Base-by-base conservation (phyloP, 2,797 vertebrate genomes). In the Enteromius afrohamiltoni region DNA sequence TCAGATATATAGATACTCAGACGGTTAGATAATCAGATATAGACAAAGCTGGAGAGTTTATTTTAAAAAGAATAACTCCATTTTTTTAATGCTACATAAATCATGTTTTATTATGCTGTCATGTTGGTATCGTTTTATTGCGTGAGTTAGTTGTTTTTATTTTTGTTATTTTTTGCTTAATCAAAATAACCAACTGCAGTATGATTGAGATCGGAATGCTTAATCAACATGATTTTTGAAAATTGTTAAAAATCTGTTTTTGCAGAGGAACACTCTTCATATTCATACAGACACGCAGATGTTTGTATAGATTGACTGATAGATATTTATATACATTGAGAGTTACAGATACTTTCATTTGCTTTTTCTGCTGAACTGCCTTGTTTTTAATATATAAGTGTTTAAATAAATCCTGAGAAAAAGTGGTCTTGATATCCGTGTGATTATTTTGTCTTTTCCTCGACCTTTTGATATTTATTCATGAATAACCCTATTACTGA, bases 391-490 rank as follows among this genome's bases (percentile, higher is more conserved):
- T n/a, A 37, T 29, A 34, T 10, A 75, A 26, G 7, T 40, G 5
- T 3, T 70, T 64, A 3, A 79, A 79, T 79, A 76, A 68, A 68
- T 77, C 1, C 7, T 75, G 49, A 26, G 31, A 55, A 19, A n/a
- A 26, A 5, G 13, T 0, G 4, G n/a, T 14, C 0, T 55, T 55
- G 60, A 26, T 53, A 16, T 80, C n/a, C 11, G 49, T 83, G 10
- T 82, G 16, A 19, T 74, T 67, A 67, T n/a, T 67, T 16, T 17
- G 3, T 40, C 21, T 14, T 62, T n/a, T 77, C n/a, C 10, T 21
- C 9, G 0, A 19, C 13, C 17, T 6, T 64, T 9, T 31, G 17
- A 0, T 3, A 21, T 13, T 65, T 34, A 0, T 49, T 45, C 23
- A 78, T 5, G n/a, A 64, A 64, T 53, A n/a, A 31, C 71, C 29